Evolutionary conservation across 2,797 vertebrate genomes (phyloP), one percentile per base, ranked within the genome.

Genomic region (Cyclura pinguis): DNA sequence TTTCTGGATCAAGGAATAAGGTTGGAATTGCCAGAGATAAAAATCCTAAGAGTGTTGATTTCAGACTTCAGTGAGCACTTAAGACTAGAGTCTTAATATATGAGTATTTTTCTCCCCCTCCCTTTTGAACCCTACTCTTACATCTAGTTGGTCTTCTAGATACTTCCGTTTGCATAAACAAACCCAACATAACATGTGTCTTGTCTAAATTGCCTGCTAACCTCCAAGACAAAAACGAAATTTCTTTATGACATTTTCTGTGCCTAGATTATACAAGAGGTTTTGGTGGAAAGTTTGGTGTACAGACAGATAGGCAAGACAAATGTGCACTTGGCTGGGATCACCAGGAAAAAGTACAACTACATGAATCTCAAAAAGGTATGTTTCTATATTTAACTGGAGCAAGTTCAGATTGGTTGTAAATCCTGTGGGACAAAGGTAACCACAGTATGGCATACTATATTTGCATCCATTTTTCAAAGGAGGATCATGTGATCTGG

Each of bases 331-430:
- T 99, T 86, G 99, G 99, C 90, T 99, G 99, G 99, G 99, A 99
- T 90, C 99, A 99, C 95, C 99, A 99, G 97, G 99, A 99, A 97
- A 99, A 99, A 50, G 96, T 98, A 2, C 98, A 99, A 96, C 98
- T 99, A 35, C 99, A 99, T 0, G 99, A 99, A 88, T 99, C 99
- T 77, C 99, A 99, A 95, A 99, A 98, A 99, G 99, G 99, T 99
- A 97, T 5, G 0, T 80, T 24, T 6, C 55, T 32, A 5, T 55
- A 69, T 52, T 9, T 10, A 77, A 38, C 50, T 62, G 8, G 50
- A 59, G 27, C 29, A 55, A 38, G 27, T 29, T 0, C 32, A 14
- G 32, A 52, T 38, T 52, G 8, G 24, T 47, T 64, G 22, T n/a
- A 38, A 14, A 4, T 52, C 22, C 8, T 20, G 38, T 22, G 29